phyloP scores from a whole-genome alignment of 1,140 invertebrate genomes.

The Arctopsyche grandis region DNA sequence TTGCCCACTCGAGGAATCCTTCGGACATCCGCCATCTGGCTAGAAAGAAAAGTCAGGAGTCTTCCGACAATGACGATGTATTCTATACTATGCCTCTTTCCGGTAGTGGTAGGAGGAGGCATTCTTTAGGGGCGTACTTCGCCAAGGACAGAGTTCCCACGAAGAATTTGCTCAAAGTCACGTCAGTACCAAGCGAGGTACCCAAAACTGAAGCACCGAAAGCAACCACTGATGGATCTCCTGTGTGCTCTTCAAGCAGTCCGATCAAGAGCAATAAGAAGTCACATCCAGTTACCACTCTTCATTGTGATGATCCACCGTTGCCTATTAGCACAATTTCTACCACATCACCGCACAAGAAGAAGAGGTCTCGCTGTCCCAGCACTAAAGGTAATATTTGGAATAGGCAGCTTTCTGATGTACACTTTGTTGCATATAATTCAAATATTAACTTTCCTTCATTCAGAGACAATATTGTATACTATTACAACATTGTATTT shows the following conservation, averaged over 20 bases:
- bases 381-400: slow-evolving; percentile 47
- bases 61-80: slow-evolving; percentile 57
- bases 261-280: slow-evolving; percentile 5
- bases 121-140: slow-evolving; percentile 66
- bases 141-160: slow-evolving; percentile 56
- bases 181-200: slow-evolving; percentile 63
- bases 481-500: too few species aligned
- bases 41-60: slow-evolving; percentile 39
- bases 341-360: slow-evolving; percentile 30
- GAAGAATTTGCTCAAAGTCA: slow-evolving; percentile 61
- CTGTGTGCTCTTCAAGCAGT: slow-evolving; percentile 8
- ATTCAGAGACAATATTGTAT: too few species aligned
- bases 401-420: not conserved
- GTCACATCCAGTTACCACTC: slow-evolving; percentile 46
- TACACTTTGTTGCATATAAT: not conserved
- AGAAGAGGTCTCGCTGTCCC: slow-evolving; percentile 40
- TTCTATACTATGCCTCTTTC: slow-evolving; percentile 65
- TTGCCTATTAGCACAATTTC: not conserved
- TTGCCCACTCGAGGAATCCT: slow-evolving; percentile 46
- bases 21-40: slow-evolving; percentile 35
- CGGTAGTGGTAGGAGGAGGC: slow-evolving; percentile 60
- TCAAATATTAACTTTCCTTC: too few species aligned
- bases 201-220: slow-evolving; percentile 58
- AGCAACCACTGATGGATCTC: slow-evolving; percentile 38
- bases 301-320: slow-evolving; percentile 44